Base-by-base conservation (phyloP, 2,113 vertebrate species). In the Corythornis vintsioides region DNA sequence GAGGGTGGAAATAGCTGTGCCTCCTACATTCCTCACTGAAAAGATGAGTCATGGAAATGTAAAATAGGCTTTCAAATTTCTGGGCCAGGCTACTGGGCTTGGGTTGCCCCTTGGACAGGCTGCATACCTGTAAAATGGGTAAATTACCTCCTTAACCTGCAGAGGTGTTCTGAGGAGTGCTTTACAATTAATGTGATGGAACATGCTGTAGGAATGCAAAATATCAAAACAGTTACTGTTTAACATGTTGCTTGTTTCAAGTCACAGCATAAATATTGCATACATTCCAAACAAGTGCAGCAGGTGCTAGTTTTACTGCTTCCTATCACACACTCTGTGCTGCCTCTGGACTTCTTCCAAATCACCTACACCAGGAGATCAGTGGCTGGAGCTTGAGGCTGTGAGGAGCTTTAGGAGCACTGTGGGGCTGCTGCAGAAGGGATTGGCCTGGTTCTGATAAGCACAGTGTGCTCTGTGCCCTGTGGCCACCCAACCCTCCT, bases 271-370 rank as follows among this genome's bases (percentile, higher is more conserved):
- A 71, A 92, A 71, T 78, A 61, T 9, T 80, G 38, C 19, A 6
- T 3, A 11, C 0, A 0, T 29, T 80, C 43, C 72, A 11, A 21
- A 59, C 22, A 15, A 3, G 4, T 28, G 50, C 29, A 47, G 59
- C 48, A 77, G 64, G 40, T 60, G 43, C 28, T 48, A 12, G 61
- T 28, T 66, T 24, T 9, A 0, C 55, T 76, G 64, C 71, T 67
- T 57, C 67, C 59, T 19, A 1, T 26, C 29, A 15, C 0, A 1
- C 0, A 1, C 24, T 55, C 64, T 0, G 0, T 60, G 53, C 78
- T 74, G 55, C 83, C 78, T 48, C 72, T 71, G 35, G 69, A 3
- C 29, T 35, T 24, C 9, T 42, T 55, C 42, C 29, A 20, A 31
- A 38, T 47, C n/a, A 2, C 5, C 55, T 33, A 2, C 9, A 13